Base-by-base conservation (phyloP, 2,113 vertebrate species). In the Myotis yumanensis region DNA sequence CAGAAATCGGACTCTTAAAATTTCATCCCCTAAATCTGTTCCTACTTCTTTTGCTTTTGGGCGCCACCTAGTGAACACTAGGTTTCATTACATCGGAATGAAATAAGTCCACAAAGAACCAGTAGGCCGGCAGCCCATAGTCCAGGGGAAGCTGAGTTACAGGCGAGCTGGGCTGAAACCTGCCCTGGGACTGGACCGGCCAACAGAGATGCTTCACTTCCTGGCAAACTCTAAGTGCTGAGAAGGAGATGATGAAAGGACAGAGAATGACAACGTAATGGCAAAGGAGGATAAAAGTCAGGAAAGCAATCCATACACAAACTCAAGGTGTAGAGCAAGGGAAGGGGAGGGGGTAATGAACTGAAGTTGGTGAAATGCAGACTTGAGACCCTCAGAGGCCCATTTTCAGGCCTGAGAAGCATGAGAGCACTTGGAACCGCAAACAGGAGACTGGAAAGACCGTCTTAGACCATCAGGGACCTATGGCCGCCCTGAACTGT, bases 11-110 rank as follows among this genome's bases (percentile, higher is more conserved):
- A 30, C 12, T 62, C 12, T 62, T 25, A 71, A 28, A 35, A 8
- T 54, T 40, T 57, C n/a, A 32, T 30, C 4, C 30, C 7, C 11
- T 0, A 2, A 40, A 8, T 62, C 40, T 8, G 0, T 22, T n/a
- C 11, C 43, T 4, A 3, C 43, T 91, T 93, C 51, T 86, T 80
- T 85, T 95, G 96, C 97, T 90, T n/a, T 54, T 64, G 95, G 71
- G 97, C 97, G 97, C 97, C 98, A 98, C 89, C 98, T 98, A 98
- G 98, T 76, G 98, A 80, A 23, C 80, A 35, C 1, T 59, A 25
- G 2, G 1, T 15, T 23, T 62, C 23, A 86, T n/a, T 4, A 20
- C 16, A 46, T 14, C 12, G 0, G 80, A 57, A n/a, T 32, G 35
- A 40, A 51, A 43, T 54, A 51, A 3, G 28, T 2, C 37, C 2